phyloP scores from a whole-genome alignment of 2,888 invertebrate species.

The Horisme vitalbata region DNA sequence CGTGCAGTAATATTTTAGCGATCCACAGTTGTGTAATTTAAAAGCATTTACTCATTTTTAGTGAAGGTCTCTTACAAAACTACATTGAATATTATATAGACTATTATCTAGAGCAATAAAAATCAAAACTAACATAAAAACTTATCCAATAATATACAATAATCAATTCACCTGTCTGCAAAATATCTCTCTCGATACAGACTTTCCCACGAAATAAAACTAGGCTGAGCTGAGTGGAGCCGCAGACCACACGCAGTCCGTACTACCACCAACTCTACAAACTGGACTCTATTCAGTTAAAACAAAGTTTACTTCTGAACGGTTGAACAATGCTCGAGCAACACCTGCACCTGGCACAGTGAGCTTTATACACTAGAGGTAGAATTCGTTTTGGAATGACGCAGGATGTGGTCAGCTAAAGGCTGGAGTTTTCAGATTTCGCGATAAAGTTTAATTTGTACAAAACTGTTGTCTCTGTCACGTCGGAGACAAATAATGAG shows the following conservation, averaged over 20 bases:
- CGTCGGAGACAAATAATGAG: slow-evolving; percentile 21
- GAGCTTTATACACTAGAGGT: slow-evolving; percentile 5
- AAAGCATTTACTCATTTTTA: too few species aligned
- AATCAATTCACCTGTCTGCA: slow-evolving; percentile 41
- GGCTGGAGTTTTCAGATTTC: slow-evolving; percentile 26
- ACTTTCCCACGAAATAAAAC: slow-evolving; percentile 39
- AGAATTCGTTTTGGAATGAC: slow-evolving; percentile 15
- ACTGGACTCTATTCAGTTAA: slow-evolving; percentile 6
- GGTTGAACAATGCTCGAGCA: background rate
- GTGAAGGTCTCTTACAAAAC: too few species aligned
- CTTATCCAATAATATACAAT: slow-evolving; percentile 25
- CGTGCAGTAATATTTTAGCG: too few species aligned
- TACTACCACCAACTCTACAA: background rate
- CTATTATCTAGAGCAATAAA: slow-evolving; percentile 1
- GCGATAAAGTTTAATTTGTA: slow-evolving; percentile 29
- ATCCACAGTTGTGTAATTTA: too few species aligned
- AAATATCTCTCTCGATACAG: slow-evolving; percentile 29
- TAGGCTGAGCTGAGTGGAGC: slow-evolving; percentile 27
- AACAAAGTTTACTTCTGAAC: slow-evolving; percentile 17
- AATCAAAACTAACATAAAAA: background rate
- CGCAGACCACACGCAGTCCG: slow-evolving; percentile 29
- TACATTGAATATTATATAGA: background rate
- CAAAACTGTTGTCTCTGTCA: slow-evolving; percentile 30
- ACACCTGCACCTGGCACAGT: slow-evolving; percentile 1
- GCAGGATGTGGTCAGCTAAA: slow-evolving; percentile 15